Conservation (phyloP, 2,113 vertebrate genomes). For the Trochalopteron elliotii region DNA sequence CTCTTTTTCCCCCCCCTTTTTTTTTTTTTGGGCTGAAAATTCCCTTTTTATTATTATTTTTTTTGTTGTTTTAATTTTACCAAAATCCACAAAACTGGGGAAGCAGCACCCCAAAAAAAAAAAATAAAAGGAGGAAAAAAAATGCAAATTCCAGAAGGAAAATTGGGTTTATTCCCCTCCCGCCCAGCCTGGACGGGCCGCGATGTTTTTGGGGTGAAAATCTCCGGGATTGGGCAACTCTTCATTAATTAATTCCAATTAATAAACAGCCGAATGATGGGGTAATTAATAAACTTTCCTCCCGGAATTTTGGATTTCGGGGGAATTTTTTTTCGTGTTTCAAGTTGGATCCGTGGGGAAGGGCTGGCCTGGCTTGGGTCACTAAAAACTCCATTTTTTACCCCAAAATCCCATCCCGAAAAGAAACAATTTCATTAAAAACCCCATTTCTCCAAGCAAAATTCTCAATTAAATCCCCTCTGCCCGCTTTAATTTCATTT, state of each 20-base stretch:
- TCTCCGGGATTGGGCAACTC: neutral
- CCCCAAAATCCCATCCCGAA: neutral
- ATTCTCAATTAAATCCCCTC: no score
- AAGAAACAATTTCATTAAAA: no score
- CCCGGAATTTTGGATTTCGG: neutral
- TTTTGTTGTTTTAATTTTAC: no score
- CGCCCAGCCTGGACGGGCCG: neutral
- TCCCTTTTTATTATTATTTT: no score
- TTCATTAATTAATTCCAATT: neutral
- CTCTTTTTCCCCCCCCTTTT: no score
- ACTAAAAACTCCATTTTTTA: neutral
- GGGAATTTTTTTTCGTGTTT: neutral
- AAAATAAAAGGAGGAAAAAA: accelerated
- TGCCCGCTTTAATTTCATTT: neutral
- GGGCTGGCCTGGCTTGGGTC: neutral
- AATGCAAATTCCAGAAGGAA: neutral
- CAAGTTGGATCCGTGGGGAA: neutral
- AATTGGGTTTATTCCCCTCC: neutral
- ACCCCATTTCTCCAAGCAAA: neutral
- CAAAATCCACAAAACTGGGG: neutral
- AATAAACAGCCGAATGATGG: no score
- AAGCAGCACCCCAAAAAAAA: neutral
- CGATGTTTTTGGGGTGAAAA: slow-evolving; percentile 4
- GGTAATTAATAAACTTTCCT: neutral
- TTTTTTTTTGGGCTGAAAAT: no score